These are phyloP conservation scores for Diaprepes abbreviatus DNA, from an alignment of 2,888 invertebrate genomes.

Conservation along the genomic window DNA sequence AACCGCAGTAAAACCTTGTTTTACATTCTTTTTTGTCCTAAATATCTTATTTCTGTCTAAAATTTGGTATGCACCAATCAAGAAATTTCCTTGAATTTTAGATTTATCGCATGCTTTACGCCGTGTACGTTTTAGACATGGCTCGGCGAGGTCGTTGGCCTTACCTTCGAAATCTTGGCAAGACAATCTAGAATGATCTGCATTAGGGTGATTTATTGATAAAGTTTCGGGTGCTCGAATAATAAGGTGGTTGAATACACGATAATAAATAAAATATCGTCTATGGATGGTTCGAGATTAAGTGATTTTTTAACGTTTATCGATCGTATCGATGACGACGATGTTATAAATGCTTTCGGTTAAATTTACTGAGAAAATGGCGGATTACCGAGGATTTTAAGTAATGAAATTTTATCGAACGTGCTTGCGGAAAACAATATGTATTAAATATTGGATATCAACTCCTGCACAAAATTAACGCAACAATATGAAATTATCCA, in stretches of 20 bases:
- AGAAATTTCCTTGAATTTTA: background rate
- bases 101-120: background rate
- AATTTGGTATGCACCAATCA: background rate
- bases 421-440: too few relatives aligned
- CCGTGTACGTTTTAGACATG: background rate
- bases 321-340: background rate
- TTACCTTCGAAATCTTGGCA: background rate
- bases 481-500: too few relatives aligned
- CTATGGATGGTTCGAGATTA: background rate
- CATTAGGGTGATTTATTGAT: conserved; percentile 8
- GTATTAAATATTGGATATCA: too few relatives aligned
- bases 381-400: background rate
- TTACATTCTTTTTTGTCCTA: conserved; percentile 8
- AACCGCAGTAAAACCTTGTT: conserved; percentile 21
- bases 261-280: background rate
- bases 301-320: background rate
- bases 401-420: too few relatives aligned
- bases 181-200: conserved; percentile 19
- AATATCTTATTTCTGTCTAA: background rate
- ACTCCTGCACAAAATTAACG: too few relatives aligned
- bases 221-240: background rate
- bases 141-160: conserved; percentile 29
- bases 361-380: background rate
- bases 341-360: too few relatives aligned
- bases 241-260: background rate